These are phyloP conservation scores for Polypterus senegalus DNA, from an alignment of 2,113 vertebrate genomes.

Conservation along the genomic window DNA sequence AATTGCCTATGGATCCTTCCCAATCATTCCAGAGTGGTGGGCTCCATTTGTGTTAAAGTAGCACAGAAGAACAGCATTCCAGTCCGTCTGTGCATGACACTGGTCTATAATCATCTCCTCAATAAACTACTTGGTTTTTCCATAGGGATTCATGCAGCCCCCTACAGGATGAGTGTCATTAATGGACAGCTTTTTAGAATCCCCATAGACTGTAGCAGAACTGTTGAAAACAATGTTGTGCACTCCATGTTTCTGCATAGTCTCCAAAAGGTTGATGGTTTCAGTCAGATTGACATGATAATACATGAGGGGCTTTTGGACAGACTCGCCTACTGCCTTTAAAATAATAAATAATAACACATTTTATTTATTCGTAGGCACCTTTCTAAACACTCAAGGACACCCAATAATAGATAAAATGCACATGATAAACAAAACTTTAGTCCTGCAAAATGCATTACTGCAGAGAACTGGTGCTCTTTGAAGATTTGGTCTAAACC, in stretches of 20 bases:
- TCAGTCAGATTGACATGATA: slow-evolving; percentile 89
- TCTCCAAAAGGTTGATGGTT: slow-evolving; percentile 80
- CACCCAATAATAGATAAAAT: too few relatives aligned
- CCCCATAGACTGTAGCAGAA: slow-evolving; percentile 87
- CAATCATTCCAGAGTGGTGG: slow-evolving; percentile 76
- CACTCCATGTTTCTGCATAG: slow-evolving; percentile 74
- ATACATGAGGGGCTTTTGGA: slow-evolving; percentile 81
- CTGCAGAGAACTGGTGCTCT: slow-evolving; percentile 73
- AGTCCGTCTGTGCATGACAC: slow-evolving; percentile 79
- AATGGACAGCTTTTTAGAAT: slow-evolving; percentile 75
- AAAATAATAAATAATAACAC: slow-evolving; percentile 40
- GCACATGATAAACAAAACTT: too few relatives aligned
- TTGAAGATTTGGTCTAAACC: slow-evolving; percentile 67
- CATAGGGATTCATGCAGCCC: slow-evolving; percentile 89
- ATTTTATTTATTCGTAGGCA: too few relatives aligned
- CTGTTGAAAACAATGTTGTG: slow-evolving; percentile 93
- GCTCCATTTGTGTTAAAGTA: slow-evolving; percentile 96
- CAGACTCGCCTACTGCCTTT: slow-evolving; percentile 89
- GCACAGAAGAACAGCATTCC: slow-evolving; percentile 79
- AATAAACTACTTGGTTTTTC: slow-evolving; percentile 93
- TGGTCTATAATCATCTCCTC: slow-evolving; percentile 91
- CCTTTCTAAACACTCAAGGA: too few relatives aligned
- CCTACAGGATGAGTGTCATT: slow-evolving; percentile 77
- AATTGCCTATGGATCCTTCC: slow-evolving; percentile 90
- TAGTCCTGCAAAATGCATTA: slow-evolving; percentile 82